Evolutionary conservation across 2,797 vertebrate species (phyloP).

Genomic region (Pangasius sanitwongsei): DNA sequence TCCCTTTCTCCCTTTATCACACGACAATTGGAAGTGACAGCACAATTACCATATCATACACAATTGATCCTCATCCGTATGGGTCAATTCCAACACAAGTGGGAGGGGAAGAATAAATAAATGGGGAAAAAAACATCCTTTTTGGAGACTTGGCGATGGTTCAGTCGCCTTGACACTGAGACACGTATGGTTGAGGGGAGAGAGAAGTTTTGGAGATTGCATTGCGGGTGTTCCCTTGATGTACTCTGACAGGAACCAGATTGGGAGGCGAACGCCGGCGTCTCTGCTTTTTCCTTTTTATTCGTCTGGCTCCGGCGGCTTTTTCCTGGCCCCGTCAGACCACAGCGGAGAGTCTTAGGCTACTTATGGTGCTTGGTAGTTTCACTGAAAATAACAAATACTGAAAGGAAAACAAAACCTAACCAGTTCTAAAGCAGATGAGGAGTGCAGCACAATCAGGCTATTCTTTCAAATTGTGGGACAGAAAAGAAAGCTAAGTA

Average conservation of each 20-base stretch:
- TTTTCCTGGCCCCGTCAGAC: conserved; percentile 80
- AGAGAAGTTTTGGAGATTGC: conserved; percentile 78
- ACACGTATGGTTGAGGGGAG: conserved; percentile 64
- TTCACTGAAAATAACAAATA: conserved; percentile 83
- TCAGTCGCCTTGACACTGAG: conserved; percentile 62
- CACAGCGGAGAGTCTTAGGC: conserved; percentile 73
- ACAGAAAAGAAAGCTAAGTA: conserved; percentile 67
- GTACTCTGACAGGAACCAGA: conserved; percentile 85
- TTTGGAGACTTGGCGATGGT: conserved; percentile 61
- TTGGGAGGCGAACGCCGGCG: conserved; percentile 76
- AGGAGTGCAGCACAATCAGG: conserved; percentile 71
- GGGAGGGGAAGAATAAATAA: conserved; percentile 50
- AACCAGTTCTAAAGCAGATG: conserved; percentile 67
- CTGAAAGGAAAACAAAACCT: conserved; percentile 71
- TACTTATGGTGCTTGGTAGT: conserved; percentile 72
- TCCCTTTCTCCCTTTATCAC: conserved; percentile 77
- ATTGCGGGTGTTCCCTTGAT: conserved; percentile 86
- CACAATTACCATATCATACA: conserved; percentile 82
- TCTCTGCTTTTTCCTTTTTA: conserved; percentile 75
- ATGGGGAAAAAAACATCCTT: conserved; percentile 48
- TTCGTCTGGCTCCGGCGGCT: conserved; percentile 80
- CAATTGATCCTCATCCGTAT: conserved; percentile 80
- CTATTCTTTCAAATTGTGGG: conserved; percentile 73
- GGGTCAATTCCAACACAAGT: conserved; percentile 62
- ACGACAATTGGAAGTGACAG: conserved; percentile 79